Evolutionary conservation across 2,113 vertebrate species (phyloP).

Genomic region (Odontophorus gujanensis): DNA sequence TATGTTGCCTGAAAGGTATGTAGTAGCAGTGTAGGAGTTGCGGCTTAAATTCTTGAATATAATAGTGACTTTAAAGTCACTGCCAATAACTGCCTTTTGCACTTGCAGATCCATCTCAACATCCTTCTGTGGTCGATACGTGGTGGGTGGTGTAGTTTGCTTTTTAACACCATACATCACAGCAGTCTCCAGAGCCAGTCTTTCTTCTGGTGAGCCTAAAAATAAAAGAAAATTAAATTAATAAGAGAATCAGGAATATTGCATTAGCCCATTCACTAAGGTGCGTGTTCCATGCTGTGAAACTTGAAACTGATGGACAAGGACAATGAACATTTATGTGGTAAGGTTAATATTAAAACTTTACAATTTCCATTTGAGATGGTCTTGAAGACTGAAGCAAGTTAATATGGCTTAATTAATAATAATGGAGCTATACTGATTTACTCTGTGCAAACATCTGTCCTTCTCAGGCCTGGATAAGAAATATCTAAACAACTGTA

Average conservation of each 20-base stretch:
- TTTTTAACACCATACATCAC: constrained; percentile 87
- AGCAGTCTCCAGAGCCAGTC: constrained; percentile 88
- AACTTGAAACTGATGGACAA: not conserved
- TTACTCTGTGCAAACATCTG: not conserved
- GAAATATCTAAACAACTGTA: not conserved
- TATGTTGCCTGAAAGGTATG: constrained; percentile 87
- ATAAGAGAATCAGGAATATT: not conserved
- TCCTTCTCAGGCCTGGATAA: not conserved
- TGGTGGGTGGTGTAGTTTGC: constrained; percentile 67
- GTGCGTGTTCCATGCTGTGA: not conserved
- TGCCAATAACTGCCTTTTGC: constrained; percentile 81
- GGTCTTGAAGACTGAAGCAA: not conserved
- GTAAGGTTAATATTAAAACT: not conserved
- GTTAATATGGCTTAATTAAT: not conserved
- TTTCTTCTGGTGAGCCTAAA: constrained; percentile 88
- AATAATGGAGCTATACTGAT: not conserved
- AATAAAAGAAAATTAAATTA: constrained; percentile 13
- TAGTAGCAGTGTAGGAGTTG: constrained; percentile 70
- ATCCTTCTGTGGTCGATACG: constrained; percentile 50
- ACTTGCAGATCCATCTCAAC: constrained; percentile 84
- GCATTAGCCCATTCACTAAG: not conserved
- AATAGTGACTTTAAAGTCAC: constrained; percentile 85
- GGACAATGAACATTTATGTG: not conserved
- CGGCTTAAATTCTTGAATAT: constrained; percentile 83
- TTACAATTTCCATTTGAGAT: not conserved